Conservation (phyloP, 2,888 invertebrate species). For the Troides oblongomaculatus region DNA sequence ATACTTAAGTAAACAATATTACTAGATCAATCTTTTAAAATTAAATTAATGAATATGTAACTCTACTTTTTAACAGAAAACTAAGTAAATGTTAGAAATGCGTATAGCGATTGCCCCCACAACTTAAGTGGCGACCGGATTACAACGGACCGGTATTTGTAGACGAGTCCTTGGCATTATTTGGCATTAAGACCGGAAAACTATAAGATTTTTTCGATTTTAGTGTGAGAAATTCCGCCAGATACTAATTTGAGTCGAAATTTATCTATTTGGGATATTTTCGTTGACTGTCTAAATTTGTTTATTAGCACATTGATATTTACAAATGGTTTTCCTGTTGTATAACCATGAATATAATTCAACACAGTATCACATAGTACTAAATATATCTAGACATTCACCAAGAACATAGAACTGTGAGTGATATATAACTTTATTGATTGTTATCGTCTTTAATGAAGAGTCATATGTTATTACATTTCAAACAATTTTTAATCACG, state of each 20-base stretch:
- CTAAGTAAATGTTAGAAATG: constrained; percentile 67
- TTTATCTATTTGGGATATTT: constrained; percentile 1
- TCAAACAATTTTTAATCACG: constrained; percentile 21
- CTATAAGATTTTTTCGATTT: constrained; percentile 20
- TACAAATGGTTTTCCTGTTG: background rate
- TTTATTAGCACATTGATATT: background rate
- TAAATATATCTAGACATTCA: too few species aligned
- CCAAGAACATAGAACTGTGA: too few species aligned
- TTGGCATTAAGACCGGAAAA: constrained; percentile 29
- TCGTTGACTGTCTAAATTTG: background rate
- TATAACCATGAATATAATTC: too few species aligned
- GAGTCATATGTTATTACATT: background rate
- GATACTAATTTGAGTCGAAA: background rate
- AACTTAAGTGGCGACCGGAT: constrained; percentile 75
- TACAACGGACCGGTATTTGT: constrained; percentile 62
- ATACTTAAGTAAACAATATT: too few species aligned
- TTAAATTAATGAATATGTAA: constrained; percentile 46
- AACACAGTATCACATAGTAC: too few species aligned
- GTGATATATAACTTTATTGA: too few species aligned
- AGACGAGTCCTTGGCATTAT: constrained; percentile 42
- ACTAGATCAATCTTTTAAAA: constrained; percentile 23
- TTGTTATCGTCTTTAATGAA: background rate
- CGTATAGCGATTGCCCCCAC: constrained; percentile 72
- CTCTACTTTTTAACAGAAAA: constrained; percentile 60
- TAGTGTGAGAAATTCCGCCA: constrained; percentile 21